These are phyloP conservation scores for Discoglossus pictus DNA, from an alignment of 2,797 vertebrate genomes.

Conservation along the genomic window DNA sequence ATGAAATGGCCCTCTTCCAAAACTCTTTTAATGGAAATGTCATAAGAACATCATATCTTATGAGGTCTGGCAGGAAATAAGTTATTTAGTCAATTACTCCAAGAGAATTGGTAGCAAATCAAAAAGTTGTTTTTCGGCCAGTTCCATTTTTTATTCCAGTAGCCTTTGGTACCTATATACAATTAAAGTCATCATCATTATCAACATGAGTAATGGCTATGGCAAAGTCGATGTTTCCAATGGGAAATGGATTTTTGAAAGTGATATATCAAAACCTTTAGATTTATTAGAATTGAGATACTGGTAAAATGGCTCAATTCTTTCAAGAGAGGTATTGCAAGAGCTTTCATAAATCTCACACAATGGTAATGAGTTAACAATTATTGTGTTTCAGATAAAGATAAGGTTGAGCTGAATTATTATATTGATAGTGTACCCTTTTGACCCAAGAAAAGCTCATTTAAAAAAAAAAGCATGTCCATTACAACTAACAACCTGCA, in stretches of 20 bases:
- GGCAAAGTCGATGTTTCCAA: conserved; percentile 24
- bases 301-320: conserved; percentile 33
- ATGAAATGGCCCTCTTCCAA: conserved; percentile 37
- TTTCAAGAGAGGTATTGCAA: conserved; percentile 34
- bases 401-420: conserved; percentile 23
- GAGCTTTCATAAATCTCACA: conserved; percentile 31
- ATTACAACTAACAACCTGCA: conserved; percentile 26
- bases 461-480: conserved; percentile 11
- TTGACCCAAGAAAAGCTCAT: conserved; percentile 6
- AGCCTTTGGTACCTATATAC: conserved; percentile 20
- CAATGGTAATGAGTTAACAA: conserved; percentile 35
- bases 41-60: conserved; percentile 32
- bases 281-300: conserved; percentile 36
- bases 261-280: conserved; percentile 39
- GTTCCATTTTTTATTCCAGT: not conserved
- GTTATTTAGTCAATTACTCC: conserved; percentile 37
- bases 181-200: conserved; percentile 41
- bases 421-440: conserved; percentile 5
- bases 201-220: conserved; percentile 19
- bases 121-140: conserved; percentile 29
- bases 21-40: conserved; percentile 41
- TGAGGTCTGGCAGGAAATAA: conserved; percentile 28
- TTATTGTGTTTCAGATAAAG: conserved; percentile 26
- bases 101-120: conserved; percentile 34
- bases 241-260: conserved; percentile 40